Evolutionary conservation across 2,797 vertebrate species (phyloP), one percentile per base, ranked within the genome.

Genomic region (Glyptemys insculpta): DNA sequence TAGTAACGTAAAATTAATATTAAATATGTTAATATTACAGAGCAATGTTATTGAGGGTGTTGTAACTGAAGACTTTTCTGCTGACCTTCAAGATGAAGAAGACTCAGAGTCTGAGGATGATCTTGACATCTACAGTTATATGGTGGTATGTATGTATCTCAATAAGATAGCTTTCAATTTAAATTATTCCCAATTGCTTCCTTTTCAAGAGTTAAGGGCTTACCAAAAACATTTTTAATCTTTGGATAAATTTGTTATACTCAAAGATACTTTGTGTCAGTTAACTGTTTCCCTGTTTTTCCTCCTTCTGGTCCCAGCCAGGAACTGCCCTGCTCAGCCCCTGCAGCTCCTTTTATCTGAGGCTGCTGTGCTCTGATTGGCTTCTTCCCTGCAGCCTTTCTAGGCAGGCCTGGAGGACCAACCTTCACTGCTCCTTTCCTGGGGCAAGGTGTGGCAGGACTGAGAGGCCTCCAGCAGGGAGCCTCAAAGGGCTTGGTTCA

Each of bases 41-140:
- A 93, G 87, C 79, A 94, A 59, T 91, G 47, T 62, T 91, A 89
- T 92, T 87, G 68, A 93, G 49, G 89, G 96, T 81, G 74, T 91
- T 78, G 79, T 82, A 76, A 96, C 72, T 91, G 96, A 97, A 89
- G 95, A 96, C 81, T 92, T 97, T 86, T 92, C 94, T 54, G 81
- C 65, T 92, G 94, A 94, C 85, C 79, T 95, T 65, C 79, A 88
- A 49, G 93, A 82, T 21, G 54, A 83, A 76, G 90, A 89, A 80
- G 92, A 95, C 29, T 82, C 86, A 37, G 89, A 95, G 65, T 59
- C 68, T 80, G 91, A 92, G 44, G 54, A 86, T 80, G 95, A 79
- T 79, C 2, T 9, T 81, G 79, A 83, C 84, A 44, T 80, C 49
- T 82, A 1, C 72, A 59, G 72, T 87, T 87, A 50, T 56, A 56